These are phyloP conservation scores for Oreochromis niloticus DNA, from an alignment of 2,113 vertebrate species.

Conservation along the genomic window DNA sequence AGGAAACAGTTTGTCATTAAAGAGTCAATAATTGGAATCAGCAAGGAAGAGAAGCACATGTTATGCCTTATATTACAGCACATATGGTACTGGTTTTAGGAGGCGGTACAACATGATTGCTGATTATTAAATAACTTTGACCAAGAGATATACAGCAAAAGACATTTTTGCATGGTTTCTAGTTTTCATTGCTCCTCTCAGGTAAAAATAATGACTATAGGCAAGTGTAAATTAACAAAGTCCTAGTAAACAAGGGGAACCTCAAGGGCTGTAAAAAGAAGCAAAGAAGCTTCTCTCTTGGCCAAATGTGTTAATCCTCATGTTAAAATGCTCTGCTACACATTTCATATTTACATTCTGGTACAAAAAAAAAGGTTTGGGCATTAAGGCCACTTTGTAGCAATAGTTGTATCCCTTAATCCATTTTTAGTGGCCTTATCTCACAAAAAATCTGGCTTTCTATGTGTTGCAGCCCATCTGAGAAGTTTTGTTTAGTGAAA, in stretches of 20 bases:
- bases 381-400: not conserved
- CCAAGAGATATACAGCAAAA: not conserved
- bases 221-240: not conserved
- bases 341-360: not conserved
- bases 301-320: not conserved
- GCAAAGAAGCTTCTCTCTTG: not conserved
- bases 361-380: not conserved
- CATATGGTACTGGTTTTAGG: not conserved
- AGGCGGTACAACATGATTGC: not conserved
- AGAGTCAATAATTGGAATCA: not conserved
- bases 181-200: not conserved
- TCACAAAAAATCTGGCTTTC: not conserved
- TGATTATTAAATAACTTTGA: not conserved
- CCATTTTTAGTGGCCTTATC: not conserved
- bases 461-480: not conserved
- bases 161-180: not conserved
- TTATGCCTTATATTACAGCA: not conserved
- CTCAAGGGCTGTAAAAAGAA: not conserved
- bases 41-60: not conserved
- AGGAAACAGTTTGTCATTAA: not conserved
- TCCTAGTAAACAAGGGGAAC: not conserved
- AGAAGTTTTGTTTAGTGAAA: not conserved
- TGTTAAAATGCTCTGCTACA: not conserved
- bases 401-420: rapidly evolving
- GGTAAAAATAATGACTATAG: not conserved